phyloP scores from a whole-genome alignment of 35 echinoderm and acorn worm genomes.

The Ophiothrix spiculata region DNA sequence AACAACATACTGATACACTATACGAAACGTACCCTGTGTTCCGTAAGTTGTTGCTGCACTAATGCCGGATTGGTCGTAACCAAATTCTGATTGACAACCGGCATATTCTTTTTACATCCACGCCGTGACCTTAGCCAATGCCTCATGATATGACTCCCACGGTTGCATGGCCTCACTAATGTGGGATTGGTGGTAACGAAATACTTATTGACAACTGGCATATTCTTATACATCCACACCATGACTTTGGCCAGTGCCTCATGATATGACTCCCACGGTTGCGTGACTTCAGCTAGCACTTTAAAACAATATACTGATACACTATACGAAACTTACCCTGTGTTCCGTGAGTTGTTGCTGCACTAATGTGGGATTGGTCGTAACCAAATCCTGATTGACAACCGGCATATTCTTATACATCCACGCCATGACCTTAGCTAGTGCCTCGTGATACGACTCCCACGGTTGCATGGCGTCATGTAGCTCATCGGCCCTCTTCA shows the following conservation, averaged over 20 bases:
- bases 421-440: conserved; percentile 54
- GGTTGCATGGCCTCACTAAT: conserved; percentile 40
- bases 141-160: conserved; percentile 70
- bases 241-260: conserved; percentile 40
- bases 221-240: conserved; percentile 58
- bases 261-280: conserved; percentile 71
- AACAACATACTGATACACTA: not conserved
- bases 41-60: conserved; percentile 38
- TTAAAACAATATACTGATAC: no score
- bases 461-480: conserved; percentile 58
- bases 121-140: conserved; percentile 32
- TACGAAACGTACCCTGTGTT: not conserved
- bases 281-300: conserved; percentile 43
- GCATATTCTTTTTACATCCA: conserved; percentile 59
- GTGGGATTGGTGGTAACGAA: conserved; percentile 34
- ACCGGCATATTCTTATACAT: conserved; percentile 39
- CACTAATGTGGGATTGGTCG: conserved; percentile 35
- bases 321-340: not conserved
- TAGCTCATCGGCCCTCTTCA: conserved; percentile 45
- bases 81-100: conserved; percentile 29
- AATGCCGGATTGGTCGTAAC: conserved; percentile 28
- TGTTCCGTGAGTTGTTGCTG: conserved; percentile 25
- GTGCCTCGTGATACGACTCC: conserved; percentile 57
- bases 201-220: conserved; percentile 16
- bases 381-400: conserved; percentile 25